Evolutionary conservation across 2,113 vertebrate species (phyloP).

Genomic region (Corydoras maculifer): DNA sequence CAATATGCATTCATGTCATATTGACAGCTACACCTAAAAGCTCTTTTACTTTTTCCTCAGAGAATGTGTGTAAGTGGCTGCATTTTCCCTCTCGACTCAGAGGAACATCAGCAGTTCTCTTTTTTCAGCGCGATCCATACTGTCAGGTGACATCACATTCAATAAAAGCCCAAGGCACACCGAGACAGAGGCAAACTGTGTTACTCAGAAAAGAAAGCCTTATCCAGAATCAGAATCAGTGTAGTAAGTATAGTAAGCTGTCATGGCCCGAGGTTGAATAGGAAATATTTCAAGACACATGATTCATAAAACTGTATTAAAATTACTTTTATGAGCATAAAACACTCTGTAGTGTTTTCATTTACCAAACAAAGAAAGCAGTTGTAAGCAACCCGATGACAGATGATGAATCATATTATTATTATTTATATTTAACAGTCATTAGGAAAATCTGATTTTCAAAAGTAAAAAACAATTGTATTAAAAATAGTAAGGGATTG

Average conservation of each 20-base stretch:
- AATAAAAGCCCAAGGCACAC: slow-evolving; percentile 26
- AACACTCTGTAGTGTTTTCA: too few relatives aligned
- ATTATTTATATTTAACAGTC: too few relatives aligned
- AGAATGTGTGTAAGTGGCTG: slow-evolving; percentile 24
- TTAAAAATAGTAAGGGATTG: too few relatives aligned
- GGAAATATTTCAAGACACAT: neutral
- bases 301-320: too few relatives aligned
- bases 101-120: slow-evolving; percentile 22
- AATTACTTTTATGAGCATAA: too few relatives aligned
- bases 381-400: too few relatives aligned
- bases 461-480: too few relatives aligned
- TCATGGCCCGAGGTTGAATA: neutral
- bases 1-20: slow-evolving; percentile 15
- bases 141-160: slow-evolving; percentile 40
- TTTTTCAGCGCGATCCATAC: slow-evolving; percentile 28
- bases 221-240: slow-evolving; percentile 8
- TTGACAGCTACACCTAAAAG: slow-evolving; percentile 39
- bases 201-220: slow-evolving; percentile 16
- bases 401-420: too few relatives aligned
- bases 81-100: slow-evolving; percentile 27
- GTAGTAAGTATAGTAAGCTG: neutral
- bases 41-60: slow-evolving; percentile 25
- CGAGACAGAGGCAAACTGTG: slow-evolving; percentile 21
- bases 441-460: too few relatives aligned
- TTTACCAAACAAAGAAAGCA: too few relatives aligned